These are phyloP conservation scores for Parus major DNA, from an alignment of 2,113 vertebrate genomes.

Conservation along the genomic window DNA sequence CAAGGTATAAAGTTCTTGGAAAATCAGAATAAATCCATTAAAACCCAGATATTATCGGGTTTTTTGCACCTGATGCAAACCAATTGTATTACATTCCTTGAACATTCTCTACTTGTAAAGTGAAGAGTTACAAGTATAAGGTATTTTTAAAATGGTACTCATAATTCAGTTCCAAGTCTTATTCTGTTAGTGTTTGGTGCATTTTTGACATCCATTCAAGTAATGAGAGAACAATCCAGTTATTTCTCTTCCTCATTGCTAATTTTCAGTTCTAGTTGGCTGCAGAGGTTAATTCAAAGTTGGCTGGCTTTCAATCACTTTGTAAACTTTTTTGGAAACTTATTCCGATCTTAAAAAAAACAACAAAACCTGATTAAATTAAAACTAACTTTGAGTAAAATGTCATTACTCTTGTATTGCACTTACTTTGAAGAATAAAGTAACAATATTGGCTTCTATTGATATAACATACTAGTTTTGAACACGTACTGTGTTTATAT, in stretches of 20 bases:
- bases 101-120: not conserved
- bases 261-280: not conserved
- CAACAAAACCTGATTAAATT: not conserved
- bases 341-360: not conserved
- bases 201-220: not conserved
- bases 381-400: not conserved
- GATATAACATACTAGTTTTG: not conserved
- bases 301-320: not conserved
- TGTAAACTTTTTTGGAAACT: not conserved
- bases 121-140: not conserved
- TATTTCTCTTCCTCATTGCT: not conserved
- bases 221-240: not conserved
- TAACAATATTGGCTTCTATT: not conserved
- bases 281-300: not conserved
- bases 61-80: not conserved
- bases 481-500: not conserved
- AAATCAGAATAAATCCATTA: not conserved
- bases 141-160: not conserved
- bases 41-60: not conserved
- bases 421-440: not conserved
- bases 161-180: not conserved
- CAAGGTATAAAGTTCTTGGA: not conserved
- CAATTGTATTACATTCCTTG: not conserved
- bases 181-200: not conserved
- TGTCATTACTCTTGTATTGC: not conserved